These are phyloP conservation scores for Lamprotornis superbus DNA, from an alignment of 2,113 vertebrate genomes.

Conservation along the genomic window DNA sequence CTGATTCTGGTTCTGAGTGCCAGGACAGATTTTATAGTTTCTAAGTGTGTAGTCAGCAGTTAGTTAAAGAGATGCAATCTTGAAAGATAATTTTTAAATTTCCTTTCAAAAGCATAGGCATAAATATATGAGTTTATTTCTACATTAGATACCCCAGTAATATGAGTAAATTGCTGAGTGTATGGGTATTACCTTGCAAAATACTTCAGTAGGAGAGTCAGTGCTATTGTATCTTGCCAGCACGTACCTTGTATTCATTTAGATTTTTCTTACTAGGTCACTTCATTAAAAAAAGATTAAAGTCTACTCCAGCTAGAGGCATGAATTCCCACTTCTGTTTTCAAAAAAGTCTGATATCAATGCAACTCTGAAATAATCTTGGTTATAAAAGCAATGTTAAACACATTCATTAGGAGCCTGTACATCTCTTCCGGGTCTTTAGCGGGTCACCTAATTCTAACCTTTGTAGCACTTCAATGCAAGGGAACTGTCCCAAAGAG, in stretches of 20 bases:
- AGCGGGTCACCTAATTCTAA: neutral
- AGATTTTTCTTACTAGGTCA: conserved; percentile 48
- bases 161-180: neutral
- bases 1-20: neutral
- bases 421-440: neutral
- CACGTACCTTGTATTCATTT: neutral
- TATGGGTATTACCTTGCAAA: neutral
- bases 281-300: conserved; percentile 55
- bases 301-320: conserved; percentile 20
- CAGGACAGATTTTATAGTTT: neutral
- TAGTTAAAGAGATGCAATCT: neutral
- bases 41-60: neutral
- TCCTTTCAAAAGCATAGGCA: neutral
- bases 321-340: conserved; percentile 28
- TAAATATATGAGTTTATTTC: neutral
- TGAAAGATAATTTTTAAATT: neutral
- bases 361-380: neutral
- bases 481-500: neutral
- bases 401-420: neutral
- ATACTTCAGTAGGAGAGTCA: neutral
- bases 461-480: neutral
- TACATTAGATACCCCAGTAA: neutral
- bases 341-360: neutral
- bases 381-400: neutral
- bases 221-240: neutral